phyloP scores from a whole-genome alignment of 2,797 vertebrate genomes.

The Streptopelia turtur region DNA sequence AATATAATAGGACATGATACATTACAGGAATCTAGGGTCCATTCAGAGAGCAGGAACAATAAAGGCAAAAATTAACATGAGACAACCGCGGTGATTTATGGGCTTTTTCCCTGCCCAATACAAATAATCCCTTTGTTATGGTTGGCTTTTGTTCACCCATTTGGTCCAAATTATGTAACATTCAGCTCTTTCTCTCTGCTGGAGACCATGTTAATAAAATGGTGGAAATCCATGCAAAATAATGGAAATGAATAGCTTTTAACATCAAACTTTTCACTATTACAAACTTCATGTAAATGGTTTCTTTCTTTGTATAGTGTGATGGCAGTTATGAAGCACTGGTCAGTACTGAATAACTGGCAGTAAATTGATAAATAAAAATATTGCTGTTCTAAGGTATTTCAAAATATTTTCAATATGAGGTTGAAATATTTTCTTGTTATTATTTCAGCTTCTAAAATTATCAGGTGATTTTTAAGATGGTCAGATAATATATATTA shows the following conservation, averaged over 20 bases:
- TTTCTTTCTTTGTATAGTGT: neutral
- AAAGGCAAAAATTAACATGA: slow-evolving; percentile 7
- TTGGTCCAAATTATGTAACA: neutral
- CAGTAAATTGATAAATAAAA: neutral
- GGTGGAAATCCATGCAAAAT: neutral
- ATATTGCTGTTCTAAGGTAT: neutral
- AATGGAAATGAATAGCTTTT: neutral
- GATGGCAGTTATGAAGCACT: neutral
- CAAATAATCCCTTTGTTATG: neutral
- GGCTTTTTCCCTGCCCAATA: neutral
- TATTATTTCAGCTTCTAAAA: neutral
- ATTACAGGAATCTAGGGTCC: neutral
- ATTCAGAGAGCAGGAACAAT: neutral
- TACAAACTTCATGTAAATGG: neutral
- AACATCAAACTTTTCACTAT: neutral
- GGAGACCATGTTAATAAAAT: neutral
- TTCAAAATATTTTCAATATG: neutral
- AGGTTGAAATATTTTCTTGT: neutral
- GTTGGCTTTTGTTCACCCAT: neutral
- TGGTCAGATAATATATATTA: neutral
- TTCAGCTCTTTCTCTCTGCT: neutral
- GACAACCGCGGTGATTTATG: neutral
- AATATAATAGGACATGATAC: neutral
- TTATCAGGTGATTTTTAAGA: neutral
- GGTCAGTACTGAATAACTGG: neutral